Percentiles rank a stretch among this genome's conserved stretches.
Conservation (phyloP, 2,113 vertebrate species). For the Seriola aureovittata region DNA sequence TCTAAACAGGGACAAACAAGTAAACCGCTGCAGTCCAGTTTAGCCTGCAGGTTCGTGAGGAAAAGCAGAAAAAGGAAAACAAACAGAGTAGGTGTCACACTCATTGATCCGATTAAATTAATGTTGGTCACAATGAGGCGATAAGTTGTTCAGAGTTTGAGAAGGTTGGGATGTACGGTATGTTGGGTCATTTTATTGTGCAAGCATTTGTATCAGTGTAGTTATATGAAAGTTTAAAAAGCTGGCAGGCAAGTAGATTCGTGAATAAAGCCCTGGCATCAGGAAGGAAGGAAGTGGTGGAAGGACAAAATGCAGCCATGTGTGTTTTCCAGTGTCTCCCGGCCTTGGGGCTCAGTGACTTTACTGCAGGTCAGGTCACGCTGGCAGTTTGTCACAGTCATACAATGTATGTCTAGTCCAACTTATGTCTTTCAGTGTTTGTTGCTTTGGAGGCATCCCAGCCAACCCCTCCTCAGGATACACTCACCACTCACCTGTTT, state of each 20-base stretch:
- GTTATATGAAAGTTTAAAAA: conserved; percentile 15
- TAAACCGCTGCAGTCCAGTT: background rate
- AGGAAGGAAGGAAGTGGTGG: conserved; percentile 31
- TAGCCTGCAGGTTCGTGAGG: background rate
- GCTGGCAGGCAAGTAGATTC: conserved; percentile 7
- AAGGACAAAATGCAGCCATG: conserved; percentile 53
- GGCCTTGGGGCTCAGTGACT: background rate
- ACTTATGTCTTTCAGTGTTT: background rate
- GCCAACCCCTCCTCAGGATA: too few species aligned
- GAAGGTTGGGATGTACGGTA: background rate
- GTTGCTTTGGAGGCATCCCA: background rate
- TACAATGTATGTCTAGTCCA: background rate
- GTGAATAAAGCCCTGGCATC: conserved; percentile 17
- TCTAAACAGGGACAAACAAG: conserved; percentile 56
- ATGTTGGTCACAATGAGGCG: background rate
- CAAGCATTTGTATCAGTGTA: background rate
- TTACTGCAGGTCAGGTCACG: conserved; percentile 1
- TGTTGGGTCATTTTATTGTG: background rate
- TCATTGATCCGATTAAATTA: background rate
- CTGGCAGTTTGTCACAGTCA: background rate
- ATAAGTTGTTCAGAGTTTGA: background rate
- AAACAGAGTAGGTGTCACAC: too few species aligned
- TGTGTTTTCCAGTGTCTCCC: conserved; percentile 36
- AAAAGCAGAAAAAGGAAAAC: background rate
- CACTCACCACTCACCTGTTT: too few species aligned